Evolutionary conservation across 2,113 vertebrate genomes (phyloP), one percentile per base, ranked within the genome.

Genomic region (Myodes glareolus): DNA sequence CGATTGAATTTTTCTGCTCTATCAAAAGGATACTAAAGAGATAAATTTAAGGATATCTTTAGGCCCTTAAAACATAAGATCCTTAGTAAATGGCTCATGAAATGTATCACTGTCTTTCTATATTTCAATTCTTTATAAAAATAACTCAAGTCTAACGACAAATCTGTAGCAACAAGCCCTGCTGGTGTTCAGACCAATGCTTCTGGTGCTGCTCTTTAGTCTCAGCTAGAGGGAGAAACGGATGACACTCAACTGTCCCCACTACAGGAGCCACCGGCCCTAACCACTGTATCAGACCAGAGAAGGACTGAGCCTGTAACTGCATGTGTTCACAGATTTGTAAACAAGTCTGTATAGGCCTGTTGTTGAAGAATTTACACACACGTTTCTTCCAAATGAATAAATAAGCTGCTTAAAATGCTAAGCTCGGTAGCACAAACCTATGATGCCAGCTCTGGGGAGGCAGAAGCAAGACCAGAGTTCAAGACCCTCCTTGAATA

Each of bases 1-100:
- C 99, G 99, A 98, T 99, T 99, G 98, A 99, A 99, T 98, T 99
- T 99, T 98, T 99, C 99, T 42, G 99, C 99, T 97, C 99, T 99
- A 96, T 99, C 99, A 98, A 99, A 99, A 1, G 99, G 99, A 97
- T 99, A 99, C 99, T 99, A 94, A 39, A 97, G 95, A 98, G 86
- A 98, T 13, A 84, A 97, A 94, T 73, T 90, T 33, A 80, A 93
- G 50, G 95, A 16, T 89, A 90, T 21, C 36, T 97, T 95, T 92
- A 92, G 78, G 91, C 2, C 2, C 33, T 84, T 76, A 92, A 84
- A 45, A 61, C 65, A 92, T 63, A 92, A 93, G 97, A 90, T 77
- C 17, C 14, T 63, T 90, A 84, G 13, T 13, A 92, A 81, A 55
- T 50, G 9, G 36, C 55, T 50, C 52, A 97, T 42, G 10, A 73